A percentile compares a stretch with the other conserved stretches of the same genome.
Conservation (phyloP, 2,797 vertebrate species). For the Typhlichthys eigenmanni region DNA sequence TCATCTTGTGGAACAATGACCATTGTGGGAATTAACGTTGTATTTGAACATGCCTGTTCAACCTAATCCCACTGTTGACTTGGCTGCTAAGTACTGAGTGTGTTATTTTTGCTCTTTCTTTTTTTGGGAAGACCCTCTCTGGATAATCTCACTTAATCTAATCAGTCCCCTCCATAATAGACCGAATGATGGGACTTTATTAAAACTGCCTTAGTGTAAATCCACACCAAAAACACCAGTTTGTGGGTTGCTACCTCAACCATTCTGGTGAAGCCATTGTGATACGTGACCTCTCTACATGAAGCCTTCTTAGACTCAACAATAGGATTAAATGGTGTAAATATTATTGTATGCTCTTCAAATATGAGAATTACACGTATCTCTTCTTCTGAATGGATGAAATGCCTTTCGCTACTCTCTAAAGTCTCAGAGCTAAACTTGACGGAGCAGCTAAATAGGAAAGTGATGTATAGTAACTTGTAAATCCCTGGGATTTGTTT, state of each 20-base stretch:
- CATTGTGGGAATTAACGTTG: constrained; percentile 65
- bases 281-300: constrained; percentile 67
- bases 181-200: constrained; percentile 69
- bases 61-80: constrained; percentile 77
- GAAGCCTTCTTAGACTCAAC: constrained; percentile 67
- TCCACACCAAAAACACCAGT: constrained; percentile 66
- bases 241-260: constrained; percentile 50
- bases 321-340: constrained; percentile 59
- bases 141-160: constrained; percentile 81
- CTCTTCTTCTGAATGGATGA: too few species aligned
- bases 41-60: constrained; percentile 65
- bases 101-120: constrained; percentile 77
- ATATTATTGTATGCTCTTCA: too few species aligned
- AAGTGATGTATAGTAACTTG: constrained; percentile 15
- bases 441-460: not conserved
- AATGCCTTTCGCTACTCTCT: too few species aligned
- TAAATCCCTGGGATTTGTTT: constrained; percentile 4
- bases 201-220: constrained; percentile 71
- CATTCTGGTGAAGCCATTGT: constrained; percentile 72
- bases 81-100: constrained; percentile 65
- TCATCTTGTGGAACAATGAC: constrained; percentile 51
- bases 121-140: constrained; percentile 71
- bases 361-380: too few species aligned
- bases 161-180: constrained; percentile 75
- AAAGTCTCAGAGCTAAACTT: not conserved